Percentiles rank a stretch among this genome's conserved stretches.
Conservation (phyloP, 2,113 vertebrate species). For the Lates calcarifer region DNA sequence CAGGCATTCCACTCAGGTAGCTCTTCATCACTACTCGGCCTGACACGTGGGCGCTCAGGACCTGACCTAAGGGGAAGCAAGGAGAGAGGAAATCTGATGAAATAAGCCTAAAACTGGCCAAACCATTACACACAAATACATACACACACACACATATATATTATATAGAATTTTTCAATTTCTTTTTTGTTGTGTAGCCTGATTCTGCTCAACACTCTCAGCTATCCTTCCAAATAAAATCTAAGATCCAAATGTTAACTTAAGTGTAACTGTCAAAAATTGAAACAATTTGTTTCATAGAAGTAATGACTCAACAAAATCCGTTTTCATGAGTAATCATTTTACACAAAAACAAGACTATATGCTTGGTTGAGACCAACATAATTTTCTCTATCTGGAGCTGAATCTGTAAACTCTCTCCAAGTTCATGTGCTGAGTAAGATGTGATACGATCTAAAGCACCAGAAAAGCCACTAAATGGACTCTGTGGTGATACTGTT, state of each 20-base stretch:
- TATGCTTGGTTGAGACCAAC: background rate
- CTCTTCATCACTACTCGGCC: slow-evolving; percentile 99
- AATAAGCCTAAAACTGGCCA: too few species aligned
- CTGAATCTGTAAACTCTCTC: background rate
- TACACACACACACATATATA: too few species aligned
- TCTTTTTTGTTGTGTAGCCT: background rate
- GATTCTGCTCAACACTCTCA: background rate
- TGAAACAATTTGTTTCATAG: too few species aligned
- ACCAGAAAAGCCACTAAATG: background rate
- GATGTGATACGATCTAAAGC: background rate
- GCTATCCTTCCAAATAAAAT: background rate
- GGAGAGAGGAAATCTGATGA: background rate
- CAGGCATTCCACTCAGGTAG: slow-evolving; percentile 98
- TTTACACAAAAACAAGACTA: background rate
- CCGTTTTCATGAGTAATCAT: background rate
- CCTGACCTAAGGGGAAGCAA: slow-evolving; percentile 88
- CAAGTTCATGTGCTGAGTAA: background rate
- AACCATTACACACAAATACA: too few species aligned
- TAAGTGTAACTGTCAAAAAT: too few species aligned
- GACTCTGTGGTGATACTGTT: background rate
- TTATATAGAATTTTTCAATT: too few species aligned
- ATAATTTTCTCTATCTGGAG: background rate
- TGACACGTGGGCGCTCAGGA: slow-evolving; percentile 97
- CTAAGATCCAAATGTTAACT: background rate
- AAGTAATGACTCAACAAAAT: too few species aligned